A percentile compares a stretch with the other conserved stretches of the same genome.
Evolutionary conservation across 2,888 invertebrate genomes (phyloP).

Genomic region (Drosophila niveifrons): DNA sequence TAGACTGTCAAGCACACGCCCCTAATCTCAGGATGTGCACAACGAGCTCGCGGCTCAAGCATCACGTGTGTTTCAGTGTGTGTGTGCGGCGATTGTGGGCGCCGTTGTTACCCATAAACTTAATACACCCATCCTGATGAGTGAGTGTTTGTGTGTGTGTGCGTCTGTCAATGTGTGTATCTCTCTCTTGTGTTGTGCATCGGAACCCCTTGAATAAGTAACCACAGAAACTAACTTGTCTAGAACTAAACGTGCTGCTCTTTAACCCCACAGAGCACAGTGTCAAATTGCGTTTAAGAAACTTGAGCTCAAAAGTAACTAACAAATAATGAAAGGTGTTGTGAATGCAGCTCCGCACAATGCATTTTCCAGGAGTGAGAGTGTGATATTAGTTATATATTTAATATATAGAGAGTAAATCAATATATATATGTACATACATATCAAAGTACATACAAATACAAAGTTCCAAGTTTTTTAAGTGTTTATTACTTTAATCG

Average conservation of each 20-base stretch:
- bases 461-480: no score
- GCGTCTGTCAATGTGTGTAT: background rate
- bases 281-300: background rate
- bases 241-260: slow-evolving; percentile 37
- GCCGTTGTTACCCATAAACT: slow-evolving; percentile 37
- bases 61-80: slow-evolving; percentile 38
- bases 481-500: no score
- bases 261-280: slow-evolving; percentile 35
- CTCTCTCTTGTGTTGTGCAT: background rate
- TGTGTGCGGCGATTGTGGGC: slow-evolving; percentile 10
- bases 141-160: slow-evolving; percentile 14
- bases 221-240: slow-evolving; percentile 39
- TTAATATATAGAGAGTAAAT: no score
- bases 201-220: slow-evolving; percentile 18
- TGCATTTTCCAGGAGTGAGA: background rate
- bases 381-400: no score
- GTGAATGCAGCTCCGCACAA: background rate
- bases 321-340: background rate
- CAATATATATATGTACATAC: no score
- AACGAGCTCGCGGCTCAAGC: slow-evolving; percentile 40
- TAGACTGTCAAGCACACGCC: slow-evolving; percentile 77
- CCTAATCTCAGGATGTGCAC: slow-evolving; percentile 63
- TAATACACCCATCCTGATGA: slow-evolving; percentile 4
- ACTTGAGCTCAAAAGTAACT: background rate
- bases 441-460: no score